Conservation (phyloP, 2,888 invertebrate genomes). For the Arctia plantaginis region DNA sequence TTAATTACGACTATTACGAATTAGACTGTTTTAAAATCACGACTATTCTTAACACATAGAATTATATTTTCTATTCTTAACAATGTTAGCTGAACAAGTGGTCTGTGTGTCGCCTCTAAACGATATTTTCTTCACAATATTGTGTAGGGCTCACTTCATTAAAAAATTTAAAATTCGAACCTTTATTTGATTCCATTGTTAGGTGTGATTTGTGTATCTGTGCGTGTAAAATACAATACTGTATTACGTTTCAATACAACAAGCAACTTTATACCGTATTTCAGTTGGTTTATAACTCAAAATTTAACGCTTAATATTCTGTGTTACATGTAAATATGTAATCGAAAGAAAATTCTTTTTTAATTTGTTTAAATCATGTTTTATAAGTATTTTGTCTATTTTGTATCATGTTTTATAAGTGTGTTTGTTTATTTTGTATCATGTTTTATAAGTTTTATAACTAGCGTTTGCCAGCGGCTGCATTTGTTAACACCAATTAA, state of each 20-base stretch:
- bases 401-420: constrained; percentile 56
- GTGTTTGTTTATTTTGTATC: constrained; percentile 72
- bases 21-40: too few species aligned
- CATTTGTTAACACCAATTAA: too few species aligned
- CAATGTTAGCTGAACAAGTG: constrained; percentile 34
- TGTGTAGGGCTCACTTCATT: constrained; percentile 80
- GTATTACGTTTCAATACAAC: constrained; percentile 55
- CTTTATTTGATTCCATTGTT: constrained; percentile 80
- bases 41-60: neutral
- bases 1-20: too few species aligned
- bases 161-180: constrained; percentile 80
- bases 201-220: constrained; percentile 79
- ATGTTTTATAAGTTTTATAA: constrained; percentile 49
- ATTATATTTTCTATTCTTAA: neutral
- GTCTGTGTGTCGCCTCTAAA: constrained; percentile 60
- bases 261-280: constrained; percentile 58
- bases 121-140: constrained; percentile 79
- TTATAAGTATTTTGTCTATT: constrained; percentile 25
- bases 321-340: constrained; percentile 43
- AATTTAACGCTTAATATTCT: constrained; percentile 38
- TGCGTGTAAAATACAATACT: constrained; percentile 72
- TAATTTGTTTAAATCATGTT: constrained; percentile 71
- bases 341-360: constrained; percentile 64
- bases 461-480: too few species aligned
- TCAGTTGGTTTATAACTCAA: constrained; percentile 46